phyloP scores from a whole-genome alignment of 2,888 invertebrate genomes.

The Microplitis manilae region DNA sequence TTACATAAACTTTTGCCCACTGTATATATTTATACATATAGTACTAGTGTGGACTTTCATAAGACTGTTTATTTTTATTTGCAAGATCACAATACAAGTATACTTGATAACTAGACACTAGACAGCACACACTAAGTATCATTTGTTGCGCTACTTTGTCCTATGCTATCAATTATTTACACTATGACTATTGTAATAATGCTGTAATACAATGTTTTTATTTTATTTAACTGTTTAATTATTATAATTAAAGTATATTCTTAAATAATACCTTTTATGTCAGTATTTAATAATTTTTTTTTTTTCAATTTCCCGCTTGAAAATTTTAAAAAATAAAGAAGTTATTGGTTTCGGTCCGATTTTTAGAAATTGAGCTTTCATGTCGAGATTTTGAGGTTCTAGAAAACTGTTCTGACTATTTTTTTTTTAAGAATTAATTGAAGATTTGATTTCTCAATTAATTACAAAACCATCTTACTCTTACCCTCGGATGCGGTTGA shows the following conservation, averaged over 20 bases:
- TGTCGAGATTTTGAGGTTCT: too few relatives aligned
- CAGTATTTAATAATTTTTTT: too few relatives aligned
- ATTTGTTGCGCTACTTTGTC: conserved; percentile 42
- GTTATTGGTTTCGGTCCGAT: too few relatives aligned
- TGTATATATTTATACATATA: background rate
- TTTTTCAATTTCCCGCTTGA: too few relatives aligned
- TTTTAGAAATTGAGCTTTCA: too few relatives aligned
- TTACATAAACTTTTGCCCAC: background rate
- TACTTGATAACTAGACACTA: conserved; percentile 13
- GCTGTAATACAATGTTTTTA: background rate
- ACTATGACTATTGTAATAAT: conserved; percentile 44
- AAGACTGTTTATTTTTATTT: conserved; percentile 31
- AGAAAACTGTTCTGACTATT: too few relatives aligned
- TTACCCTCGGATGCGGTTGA: too few relatives aligned
- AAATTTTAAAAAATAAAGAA: too few relatives aligned
- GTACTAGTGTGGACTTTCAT: conserved; percentile 41
- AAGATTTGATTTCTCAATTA: too few relatives aligned
- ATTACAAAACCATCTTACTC: too few relatives aligned
- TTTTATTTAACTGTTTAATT: background rate
- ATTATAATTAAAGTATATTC: too few relatives aligned
- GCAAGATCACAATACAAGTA: background rate
- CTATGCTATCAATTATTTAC: conserved; percentile 50
- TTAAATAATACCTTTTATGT: background rate
- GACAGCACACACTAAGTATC: conserved; percentile 45
- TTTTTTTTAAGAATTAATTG: too few relatives aligned